Percentiles rank a stretch among this genome's conserved stretches.
Evolutionary conservation across 2,113 vertebrate genomes (phyloP).

Genomic region (Aegithalos caudatus): DNA sequence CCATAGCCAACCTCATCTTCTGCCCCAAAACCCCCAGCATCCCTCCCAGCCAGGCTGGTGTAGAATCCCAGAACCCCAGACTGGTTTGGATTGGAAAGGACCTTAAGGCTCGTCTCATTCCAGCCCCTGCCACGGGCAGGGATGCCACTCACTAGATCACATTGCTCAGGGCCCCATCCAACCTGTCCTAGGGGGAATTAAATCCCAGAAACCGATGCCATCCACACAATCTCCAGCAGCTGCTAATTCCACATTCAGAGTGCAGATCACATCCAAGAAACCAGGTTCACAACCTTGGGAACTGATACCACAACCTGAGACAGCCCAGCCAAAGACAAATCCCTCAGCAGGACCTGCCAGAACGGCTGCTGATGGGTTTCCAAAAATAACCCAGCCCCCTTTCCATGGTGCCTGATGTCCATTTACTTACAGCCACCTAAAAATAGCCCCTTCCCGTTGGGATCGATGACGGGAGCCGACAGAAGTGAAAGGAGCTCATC

Average conservation of each 20-base stretch:
- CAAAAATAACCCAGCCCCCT: neutral
- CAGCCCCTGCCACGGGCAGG: neutral
- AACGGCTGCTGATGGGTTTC: neutral
- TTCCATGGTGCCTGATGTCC: neutral
- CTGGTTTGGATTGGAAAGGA: neutral
- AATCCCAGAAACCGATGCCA: neutral
- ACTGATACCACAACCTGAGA: neutral
- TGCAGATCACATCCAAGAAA: neutral
- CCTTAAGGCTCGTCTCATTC: neutral
- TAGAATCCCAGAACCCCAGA: neutral
- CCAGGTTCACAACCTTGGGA: neutral
- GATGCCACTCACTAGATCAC: neutral
- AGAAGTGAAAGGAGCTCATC: slow-evolving; percentile 3
- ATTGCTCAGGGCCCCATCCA: neutral
- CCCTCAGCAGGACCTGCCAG: neutral
- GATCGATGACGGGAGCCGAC: neutral
- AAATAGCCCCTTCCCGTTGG: neutral
- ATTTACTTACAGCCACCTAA: neutral
- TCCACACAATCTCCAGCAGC: neutral
- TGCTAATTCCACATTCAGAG: neutral
- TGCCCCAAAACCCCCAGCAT: neutral
- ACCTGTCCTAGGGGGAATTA: neutral
- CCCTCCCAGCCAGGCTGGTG: neutral
- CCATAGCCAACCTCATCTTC: neutral
- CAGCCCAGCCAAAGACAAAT: neutral